phyloP scores from a whole-genome alignment of 2,797 vertebrate species.

The Tokudaia tokunoshimensis region DNA sequence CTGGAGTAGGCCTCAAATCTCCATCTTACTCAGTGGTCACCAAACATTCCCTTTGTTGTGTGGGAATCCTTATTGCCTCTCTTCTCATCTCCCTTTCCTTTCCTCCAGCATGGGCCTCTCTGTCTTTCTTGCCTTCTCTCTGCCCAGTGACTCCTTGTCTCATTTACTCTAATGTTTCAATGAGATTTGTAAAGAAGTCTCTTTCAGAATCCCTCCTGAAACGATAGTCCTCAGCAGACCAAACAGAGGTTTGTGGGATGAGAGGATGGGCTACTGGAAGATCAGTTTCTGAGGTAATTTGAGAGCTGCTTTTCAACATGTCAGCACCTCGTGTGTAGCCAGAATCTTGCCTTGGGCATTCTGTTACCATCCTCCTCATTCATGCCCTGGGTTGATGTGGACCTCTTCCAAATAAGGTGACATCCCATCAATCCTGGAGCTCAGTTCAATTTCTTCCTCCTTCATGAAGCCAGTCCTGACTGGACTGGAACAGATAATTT shows the following conservation, averaged over 20 bases:
- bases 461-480: neutral
- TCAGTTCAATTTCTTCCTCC: neutral
- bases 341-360: neutral
- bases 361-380: neutral
- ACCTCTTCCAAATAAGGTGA: neutral
- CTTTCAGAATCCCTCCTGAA: neutral
- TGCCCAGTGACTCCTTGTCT: neutral
- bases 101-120: neutral
- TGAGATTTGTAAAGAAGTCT: neutral
- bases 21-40: neutral
- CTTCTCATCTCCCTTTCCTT: neutral
- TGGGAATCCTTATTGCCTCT: neutral
- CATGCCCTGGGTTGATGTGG: neutral
- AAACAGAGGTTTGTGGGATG: neutral
- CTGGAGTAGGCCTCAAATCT: neutral
- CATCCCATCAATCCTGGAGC: neutral
- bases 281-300: neutral
- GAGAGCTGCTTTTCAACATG: neutral
- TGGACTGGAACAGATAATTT: neutral
- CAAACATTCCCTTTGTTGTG: neutral
- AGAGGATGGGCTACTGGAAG: rapidly evolving
- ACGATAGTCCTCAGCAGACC: neutral
- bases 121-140: neutral
- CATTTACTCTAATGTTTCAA: neutral
- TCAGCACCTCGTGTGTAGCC: neutral